Percentiles rank a stretch among this genome's conserved stretches.
phyloP scores from a whole-genome alignment of 2,113 vertebrate genomes.

The Anoura caudifer region DNA sequence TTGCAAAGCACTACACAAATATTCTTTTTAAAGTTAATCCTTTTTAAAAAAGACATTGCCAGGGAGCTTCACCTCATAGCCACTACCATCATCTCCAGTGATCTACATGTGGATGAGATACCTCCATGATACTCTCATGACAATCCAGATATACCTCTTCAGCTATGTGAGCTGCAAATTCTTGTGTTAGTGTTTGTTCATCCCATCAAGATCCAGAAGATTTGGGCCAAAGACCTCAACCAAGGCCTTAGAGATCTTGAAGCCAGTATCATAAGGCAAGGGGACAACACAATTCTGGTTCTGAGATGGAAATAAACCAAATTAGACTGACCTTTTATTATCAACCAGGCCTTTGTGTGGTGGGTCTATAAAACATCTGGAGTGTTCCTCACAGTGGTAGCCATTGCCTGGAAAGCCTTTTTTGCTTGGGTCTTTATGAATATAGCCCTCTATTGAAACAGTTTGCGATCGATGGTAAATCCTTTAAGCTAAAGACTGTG shows the following conservation, averaged over 20 bases:
- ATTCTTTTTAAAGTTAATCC: background rate
- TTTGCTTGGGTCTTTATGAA: constrained; percentile 88
- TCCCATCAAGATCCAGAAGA: background rate
- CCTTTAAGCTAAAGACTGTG: constrained; percentile 89
- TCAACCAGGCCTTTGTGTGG: background rate
- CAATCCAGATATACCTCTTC: background rate
- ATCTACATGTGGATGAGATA: background rate
- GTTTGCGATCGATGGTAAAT: constrained; percentile 84
- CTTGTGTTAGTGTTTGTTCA: background rate
- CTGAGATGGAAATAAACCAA: background rate
- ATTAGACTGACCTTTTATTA: background rate
- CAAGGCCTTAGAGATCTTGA: background rate
- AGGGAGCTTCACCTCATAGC: background rate
- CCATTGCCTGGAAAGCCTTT: background rate
- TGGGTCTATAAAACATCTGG: background rate
- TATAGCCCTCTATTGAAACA: constrained; percentile 62
- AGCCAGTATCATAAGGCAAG: background rate
- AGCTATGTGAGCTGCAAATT: background rate
- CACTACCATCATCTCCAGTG: background rate
- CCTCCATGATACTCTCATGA: background rate
- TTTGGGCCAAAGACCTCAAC: background rate
- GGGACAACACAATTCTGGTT: background rate
- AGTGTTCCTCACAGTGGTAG: background rate
- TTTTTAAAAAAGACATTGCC: background rate
- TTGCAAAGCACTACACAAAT: background rate